Percentiles rank a stretch among this genome's conserved stretches.
These are phyloP conservation scores for Pantelozetes paolii DNA, from an alignment of 2,888 invertebrate genomes.

Conservation along the genomic window DNA sequence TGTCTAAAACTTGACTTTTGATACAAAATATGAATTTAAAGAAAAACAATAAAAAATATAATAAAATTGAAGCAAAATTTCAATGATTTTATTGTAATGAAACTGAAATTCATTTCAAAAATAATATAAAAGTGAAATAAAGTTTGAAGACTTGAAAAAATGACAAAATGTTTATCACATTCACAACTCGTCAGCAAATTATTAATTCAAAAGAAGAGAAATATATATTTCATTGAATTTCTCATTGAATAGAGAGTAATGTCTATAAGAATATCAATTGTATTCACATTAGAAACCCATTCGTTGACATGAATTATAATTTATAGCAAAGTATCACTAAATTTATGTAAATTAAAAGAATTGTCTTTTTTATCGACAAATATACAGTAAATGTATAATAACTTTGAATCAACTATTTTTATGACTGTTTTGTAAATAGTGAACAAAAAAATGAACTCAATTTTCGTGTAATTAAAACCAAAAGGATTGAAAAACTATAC, in stretches of 20 bases:
- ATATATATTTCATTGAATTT: not conserved
- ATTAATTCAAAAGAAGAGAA: not conserved
- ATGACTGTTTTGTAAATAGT: not conserved
- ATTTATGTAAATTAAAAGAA: not conserved
- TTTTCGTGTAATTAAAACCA: not conserved
- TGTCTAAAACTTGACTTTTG: too few species aligned
- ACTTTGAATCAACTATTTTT: not conserved
- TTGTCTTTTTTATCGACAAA: not conserved
- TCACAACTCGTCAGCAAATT: too few species aligned
- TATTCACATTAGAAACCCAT: not conserved
- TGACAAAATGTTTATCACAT: too few species aligned
- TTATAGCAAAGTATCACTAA: not conserved
- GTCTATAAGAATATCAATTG: not conserved
- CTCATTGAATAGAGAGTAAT: too few species aligned
- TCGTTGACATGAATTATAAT: not conserved
- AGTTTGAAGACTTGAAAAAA: too few species aligned
- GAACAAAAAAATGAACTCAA: not conserved
- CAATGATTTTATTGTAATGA: too few species aligned
- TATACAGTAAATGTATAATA: not conserved
- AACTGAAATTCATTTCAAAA: too few species aligned
- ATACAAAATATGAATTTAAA: too few species aligned
- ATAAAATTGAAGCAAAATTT: too few species aligned
- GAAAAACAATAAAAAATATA: too few species aligned
- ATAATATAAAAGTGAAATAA: too few species aligned
- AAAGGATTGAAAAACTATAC: conserved; percentile 1